Percentiles rank a stretch among this genome's conserved stretches.
These are phyloP conservation scores for Cassiopea andromeda DNA, from an alignment of 30 jellyfish, hydroid and myxozoan genomes.

Conservation along the genomic window DNA sequence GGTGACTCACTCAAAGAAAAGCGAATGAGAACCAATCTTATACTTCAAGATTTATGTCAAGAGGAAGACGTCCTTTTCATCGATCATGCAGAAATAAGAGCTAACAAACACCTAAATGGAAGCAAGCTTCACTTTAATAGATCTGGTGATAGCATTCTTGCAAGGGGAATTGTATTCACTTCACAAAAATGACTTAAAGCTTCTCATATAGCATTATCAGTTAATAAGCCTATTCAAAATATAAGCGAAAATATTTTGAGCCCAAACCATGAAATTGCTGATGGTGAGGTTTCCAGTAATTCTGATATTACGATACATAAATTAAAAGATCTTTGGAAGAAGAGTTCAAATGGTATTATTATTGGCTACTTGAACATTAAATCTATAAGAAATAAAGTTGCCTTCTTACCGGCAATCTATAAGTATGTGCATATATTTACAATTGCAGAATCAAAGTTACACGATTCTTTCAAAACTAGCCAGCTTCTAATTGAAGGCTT, in stretches of 20 bases:
- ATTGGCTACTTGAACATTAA: not conserved
- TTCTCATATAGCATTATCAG: not conserved
- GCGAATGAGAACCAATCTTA: not conserved
- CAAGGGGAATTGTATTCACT: not conserved
- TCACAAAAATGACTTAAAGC: not conserved
- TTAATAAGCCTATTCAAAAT: not conserved
- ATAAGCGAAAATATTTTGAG: not conserved
- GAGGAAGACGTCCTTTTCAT: not conserved
- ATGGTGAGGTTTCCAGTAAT: not conserved
- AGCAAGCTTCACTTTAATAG: not conserved
- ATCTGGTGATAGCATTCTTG: not conserved
- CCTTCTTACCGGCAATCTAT: not conserved
- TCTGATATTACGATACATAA: not conserved
- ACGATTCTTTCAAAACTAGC: not conserved
- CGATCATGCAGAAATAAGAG: not conserved
- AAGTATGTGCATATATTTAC: not conserved
- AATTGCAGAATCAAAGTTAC: not conserved
- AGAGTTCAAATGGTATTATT: not conserved
- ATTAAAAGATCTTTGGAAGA: not conserved
- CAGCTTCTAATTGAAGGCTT: constrained; percentile 24
- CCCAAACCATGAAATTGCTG: not conserved
- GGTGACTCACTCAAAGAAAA: not conserved
- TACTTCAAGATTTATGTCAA: not conserved
- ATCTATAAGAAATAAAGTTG: not conserved
- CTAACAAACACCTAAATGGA: not conserved